Conservation (phyloP, 1,140 invertebrate genomes). For the Heterodera carotae region DNA sequence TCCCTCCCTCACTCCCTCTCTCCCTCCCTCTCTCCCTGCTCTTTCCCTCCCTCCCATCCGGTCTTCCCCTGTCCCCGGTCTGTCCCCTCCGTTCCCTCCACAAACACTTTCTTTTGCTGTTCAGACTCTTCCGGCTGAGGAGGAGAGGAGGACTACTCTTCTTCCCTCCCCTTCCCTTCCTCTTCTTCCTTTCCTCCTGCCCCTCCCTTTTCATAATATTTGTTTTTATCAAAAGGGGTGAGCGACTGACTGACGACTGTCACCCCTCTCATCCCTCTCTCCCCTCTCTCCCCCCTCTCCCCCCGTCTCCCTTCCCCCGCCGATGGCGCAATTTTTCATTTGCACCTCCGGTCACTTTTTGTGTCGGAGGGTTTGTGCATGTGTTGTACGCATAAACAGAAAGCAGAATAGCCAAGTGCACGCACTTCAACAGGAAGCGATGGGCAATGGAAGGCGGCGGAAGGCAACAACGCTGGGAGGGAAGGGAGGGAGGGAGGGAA, state of each 20-base stretch:
- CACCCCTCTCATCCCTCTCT: no score
- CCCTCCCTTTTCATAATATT: conserved; percentile 4
- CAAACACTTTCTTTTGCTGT: neutral
- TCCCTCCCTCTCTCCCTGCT: neutral
- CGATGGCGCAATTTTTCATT: conserved; percentile 19
- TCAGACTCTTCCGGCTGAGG: neutral
- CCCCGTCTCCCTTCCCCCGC: neutral
- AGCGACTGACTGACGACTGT: neutral
- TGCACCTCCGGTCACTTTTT: conserved; percentile 15
- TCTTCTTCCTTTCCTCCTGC: neutral
- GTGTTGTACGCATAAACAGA: neutral
- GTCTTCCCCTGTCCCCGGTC: neutral
- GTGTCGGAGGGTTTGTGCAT: neutral
- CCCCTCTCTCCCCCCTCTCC: no score
- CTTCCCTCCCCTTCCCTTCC: neutral
- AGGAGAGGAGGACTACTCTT: neutral
- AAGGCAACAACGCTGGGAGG: neutral
- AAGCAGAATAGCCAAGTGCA: neutral
- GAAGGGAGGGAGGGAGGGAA: no score
- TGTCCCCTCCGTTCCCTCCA: neutral
- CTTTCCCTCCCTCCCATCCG: neutral
- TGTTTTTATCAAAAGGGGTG: conserved; percentile 17
- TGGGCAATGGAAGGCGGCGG: neutral
- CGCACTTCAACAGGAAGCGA: neutral
- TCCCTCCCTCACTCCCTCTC: no score